phyloP scores from a whole-genome alignment of 1,140 invertebrate genomes.

The Zaprionus camerounensis region DNA sequence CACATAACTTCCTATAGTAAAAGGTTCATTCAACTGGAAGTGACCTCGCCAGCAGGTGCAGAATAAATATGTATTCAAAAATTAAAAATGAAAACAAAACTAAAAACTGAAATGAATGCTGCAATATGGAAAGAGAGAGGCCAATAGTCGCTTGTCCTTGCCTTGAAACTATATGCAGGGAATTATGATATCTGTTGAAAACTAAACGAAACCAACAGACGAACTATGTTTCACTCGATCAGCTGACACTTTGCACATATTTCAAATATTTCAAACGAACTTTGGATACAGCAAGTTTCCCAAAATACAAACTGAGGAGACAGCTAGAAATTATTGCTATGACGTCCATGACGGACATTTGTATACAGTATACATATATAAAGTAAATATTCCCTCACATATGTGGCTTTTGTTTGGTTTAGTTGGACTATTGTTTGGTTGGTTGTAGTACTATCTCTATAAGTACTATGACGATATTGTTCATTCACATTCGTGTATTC shows the following conservation, averaged over 20 bases:
- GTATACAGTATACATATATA: conserved; percentile 10
- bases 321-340: conserved; percentile 27
- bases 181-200: conserved; percentile 8
- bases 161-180: conserved; percentile 42
- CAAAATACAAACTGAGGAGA: conserved; percentile 28
- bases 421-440: conserved; percentile 28
- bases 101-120: conserved; percentile 26
- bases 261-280: conserved; percentile 40
- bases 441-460: conserved; percentile 12
- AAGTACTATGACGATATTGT: conserved; percentile 18
- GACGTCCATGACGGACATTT: conserved; percentile 17
- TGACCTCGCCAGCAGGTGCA: conserved; percentile 46
- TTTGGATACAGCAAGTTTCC: conserved; percentile 25
- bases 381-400: background rate
- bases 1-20: conserved; percentile 49
- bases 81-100: background rate
- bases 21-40: conserved; percentile 58
- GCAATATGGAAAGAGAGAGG: conserved; percentile 8
- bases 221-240: conserved; percentile 49
- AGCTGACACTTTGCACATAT: conserved; percentile 54
- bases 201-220: conserved; percentile 44
- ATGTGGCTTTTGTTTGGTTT: conserved; percentile 17
- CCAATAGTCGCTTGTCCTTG: conserved; percentile 67
- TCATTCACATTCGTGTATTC: conserved; percentile 51
- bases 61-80: conserved; percentile 12